A percentile compares a stretch with the other conserved stretches of the same genome.
Conservation (phyloP, 2,888 invertebrate species). For the Zygogramma bicolorata region DNA sequence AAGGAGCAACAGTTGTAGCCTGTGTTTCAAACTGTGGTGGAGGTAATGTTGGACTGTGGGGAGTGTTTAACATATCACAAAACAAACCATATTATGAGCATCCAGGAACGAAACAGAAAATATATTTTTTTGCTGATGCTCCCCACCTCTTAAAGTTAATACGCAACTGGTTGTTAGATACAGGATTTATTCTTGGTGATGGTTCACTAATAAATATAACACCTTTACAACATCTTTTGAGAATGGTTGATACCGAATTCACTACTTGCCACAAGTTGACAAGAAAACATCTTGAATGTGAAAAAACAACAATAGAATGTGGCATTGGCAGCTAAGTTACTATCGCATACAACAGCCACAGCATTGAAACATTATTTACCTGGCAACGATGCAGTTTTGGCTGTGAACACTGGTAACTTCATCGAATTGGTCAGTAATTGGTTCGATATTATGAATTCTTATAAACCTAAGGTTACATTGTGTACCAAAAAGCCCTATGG, state of each 20-base stretch:
- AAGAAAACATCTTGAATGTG: not conserved
- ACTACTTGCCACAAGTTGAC: not conserved
- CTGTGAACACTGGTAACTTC: not conserved
- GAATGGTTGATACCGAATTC: not conserved
- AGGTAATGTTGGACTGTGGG: not conserved
- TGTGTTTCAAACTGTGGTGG: not conserved
- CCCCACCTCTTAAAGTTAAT: not conserved
- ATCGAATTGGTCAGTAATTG: not conserved
- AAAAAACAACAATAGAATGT: not conserved
- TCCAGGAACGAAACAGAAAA: conserved; percentile 43
- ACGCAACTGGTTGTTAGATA: not conserved
- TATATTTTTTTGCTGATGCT: conserved; percentile 50
- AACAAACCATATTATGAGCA: conserved; percentile 48
- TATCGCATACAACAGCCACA: not conserved
- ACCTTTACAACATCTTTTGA: not conserved
- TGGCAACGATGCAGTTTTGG: not conserved
- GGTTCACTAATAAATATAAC: not conserved
- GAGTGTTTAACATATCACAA: conserved; percentile 38
- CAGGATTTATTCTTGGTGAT: not conserved
- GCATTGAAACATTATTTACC: not conserved
- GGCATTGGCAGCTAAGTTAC: not conserved
- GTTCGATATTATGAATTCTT: not conserved
- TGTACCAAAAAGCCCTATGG: not conserved
- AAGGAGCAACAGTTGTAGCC: not conserved
- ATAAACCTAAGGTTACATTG: not conserved